Evolutionary conservation across 1,140 invertebrate genomes (phyloP).

Genomic region (Cotesia vestalis): DNA sequence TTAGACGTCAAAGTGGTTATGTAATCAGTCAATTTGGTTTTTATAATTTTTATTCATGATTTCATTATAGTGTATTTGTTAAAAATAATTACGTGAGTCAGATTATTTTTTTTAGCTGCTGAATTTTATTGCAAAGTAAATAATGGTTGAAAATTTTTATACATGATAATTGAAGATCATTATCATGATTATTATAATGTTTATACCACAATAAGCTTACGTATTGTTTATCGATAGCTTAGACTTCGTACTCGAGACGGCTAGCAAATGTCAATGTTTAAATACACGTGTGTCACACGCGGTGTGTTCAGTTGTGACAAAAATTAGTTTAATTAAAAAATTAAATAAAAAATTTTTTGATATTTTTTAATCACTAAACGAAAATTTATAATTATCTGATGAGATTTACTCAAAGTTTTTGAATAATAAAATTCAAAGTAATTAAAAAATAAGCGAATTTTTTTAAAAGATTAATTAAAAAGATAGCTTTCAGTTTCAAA

Average conservation of each 20-base stretch:
- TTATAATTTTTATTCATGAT: constrained; percentile 16
- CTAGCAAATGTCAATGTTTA: constrained; percentile 13
- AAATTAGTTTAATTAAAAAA: constrained; percentile 12
- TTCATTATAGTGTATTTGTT: constrained; percentile 1
- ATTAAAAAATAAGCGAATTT: constrained; percentile 13
- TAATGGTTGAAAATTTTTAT: too few species aligned
- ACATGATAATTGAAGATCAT: too few species aligned
- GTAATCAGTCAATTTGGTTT: background rate
- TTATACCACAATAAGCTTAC: too few species aligned
- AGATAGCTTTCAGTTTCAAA: too few species aligned
- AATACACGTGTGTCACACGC: constrained; percentile 24
- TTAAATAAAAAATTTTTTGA: background rate
- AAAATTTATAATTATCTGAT: background rate
- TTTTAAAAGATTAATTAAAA: background rate
- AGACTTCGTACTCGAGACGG: background rate
- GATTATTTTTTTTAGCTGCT: too few species aligned
- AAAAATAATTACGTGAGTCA: background rate
- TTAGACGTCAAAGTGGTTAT: background rate
- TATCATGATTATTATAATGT: too few species aligned
- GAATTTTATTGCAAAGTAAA: background rate
- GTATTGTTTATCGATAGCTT: background rate
- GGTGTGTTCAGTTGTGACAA: background rate
- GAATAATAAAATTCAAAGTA: background rate
- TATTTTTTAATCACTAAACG: background rate
- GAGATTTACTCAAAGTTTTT: background rate